Evolutionary conservation across 1,140 invertebrate genomes (phyloP), one percentile per base, ranked within the genome.

Genomic region (Drosophila teissieri): DNA sequence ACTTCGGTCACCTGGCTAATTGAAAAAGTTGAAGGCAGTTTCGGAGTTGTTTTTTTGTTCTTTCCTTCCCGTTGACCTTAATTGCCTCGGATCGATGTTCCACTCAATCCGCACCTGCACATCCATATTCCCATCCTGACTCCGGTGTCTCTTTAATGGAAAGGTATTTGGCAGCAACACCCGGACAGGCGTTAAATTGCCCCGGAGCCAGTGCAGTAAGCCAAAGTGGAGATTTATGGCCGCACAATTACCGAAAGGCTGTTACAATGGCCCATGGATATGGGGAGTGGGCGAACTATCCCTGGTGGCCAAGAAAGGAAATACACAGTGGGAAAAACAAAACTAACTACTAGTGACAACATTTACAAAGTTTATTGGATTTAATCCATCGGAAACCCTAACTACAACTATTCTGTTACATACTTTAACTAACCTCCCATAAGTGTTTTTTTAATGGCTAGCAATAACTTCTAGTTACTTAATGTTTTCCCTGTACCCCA

Each of bases 21-120:
- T 85, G 81, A 85, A 85, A 85, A 85, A 80, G 68, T 85, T 85
- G 68, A 40, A 78, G 81, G 73, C 79, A 80, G 81, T 77, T 85
- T 58, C 55, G 49, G 44, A 56, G 53, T 24, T 45, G 17, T 56
- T 45, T 36, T 56, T 36, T 51, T n/a, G 12, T 11, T 24, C 11
- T 6, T 11, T 44, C 17, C n/a, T 22, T 39, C 7, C 17, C 14
- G 73, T 63, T 84, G 81, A 74, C 81, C 81, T 85, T 80, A 85
- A 85, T 85, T 85, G 77, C 57, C 63, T 70, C 49, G 46, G 78
- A 88, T 89, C 80, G 84, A 89, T 89, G 70, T 77, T 80, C 58
- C 45, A 55, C 49, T 56, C 69, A 62, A 70, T 70, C 65, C 64
- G 62, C 57, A 75, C 70, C 65, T 56, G 73, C 17, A 49, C 42